Conservation (phyloP, 1,140 invertebrate species). For the Telenomus remus region DNA sequence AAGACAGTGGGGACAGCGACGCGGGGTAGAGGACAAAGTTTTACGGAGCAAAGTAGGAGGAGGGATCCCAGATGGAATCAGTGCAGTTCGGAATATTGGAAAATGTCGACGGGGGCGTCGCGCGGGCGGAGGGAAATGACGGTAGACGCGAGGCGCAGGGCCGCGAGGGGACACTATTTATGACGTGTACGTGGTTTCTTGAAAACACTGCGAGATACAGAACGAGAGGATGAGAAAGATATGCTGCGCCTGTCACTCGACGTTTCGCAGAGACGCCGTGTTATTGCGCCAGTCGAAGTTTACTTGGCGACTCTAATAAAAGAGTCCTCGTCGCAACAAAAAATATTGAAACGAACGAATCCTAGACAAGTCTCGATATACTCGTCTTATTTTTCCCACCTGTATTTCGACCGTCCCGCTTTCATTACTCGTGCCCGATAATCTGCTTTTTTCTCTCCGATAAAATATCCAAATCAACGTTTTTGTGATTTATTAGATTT, state of each 20-base stretch:
- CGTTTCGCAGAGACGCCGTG: slow-evolving; percentile 49
- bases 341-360: slow-evolving; percentile 20
- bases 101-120: slow-evolving; percentile 64
- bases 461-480: neutral
- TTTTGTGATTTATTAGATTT: too few relatives aligned
- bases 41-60: slow-evolving; percentile 35
- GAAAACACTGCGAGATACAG: slow-evolving; percentile 62
- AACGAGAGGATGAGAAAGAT: slow-evolving; percentile 54
- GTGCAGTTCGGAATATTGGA: slow-evolving; percentile 74
- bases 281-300: slow-evolving; percentile 59
- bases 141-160: slow-evolving; percentile 44
- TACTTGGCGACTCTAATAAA: slow-evolving; percentile 55
- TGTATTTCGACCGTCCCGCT: neutral
- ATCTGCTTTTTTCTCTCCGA: neutral
- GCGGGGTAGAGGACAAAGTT: slow-evolving; percentile 9
- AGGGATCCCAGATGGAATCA: slow-evolving; percentile 70
- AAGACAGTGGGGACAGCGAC: slow-evolving; percentile 29
- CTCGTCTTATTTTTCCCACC: slow-evolving; percentile 8
- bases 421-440: neutral
- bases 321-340: slow-evolving; percentile 34
- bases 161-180: slow-evolving; percentile 69
- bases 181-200: slow-evolving; percentile 73
- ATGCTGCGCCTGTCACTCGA: slow-evolving; percentile 59
- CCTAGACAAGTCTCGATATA: neutral
- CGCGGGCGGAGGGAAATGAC: slow-evolving; percentile 33